phyloP scores from a whole-genome alignment of 2,888 invertebrate genomes.

The Drosophila multiciliata region DNA sequence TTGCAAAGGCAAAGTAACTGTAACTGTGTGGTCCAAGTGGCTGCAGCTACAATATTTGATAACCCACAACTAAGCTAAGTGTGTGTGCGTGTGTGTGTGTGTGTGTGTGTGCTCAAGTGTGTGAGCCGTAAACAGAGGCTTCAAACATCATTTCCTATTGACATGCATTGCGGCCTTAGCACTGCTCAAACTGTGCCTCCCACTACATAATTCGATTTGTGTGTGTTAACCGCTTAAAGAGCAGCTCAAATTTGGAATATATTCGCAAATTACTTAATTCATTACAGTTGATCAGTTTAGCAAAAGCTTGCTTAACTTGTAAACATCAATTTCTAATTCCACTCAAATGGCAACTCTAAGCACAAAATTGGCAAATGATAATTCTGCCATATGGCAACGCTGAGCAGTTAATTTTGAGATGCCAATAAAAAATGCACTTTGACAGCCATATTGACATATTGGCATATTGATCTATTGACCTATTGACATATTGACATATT shows the following conservation, averaged over 20 bases:
- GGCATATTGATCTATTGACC: no score
- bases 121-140: conserved; percentile 24
- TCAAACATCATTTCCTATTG: conserved; percentile 38
- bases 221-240: neutral
- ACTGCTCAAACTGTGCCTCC: neutral
- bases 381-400: neutral
- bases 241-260: neutral
- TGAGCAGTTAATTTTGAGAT: neutral
- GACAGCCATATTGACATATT: no score
- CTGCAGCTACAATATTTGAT: conserved; percentile 36
- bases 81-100: neutral
- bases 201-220: conserved; percentile 9
- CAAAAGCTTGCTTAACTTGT: neutral
- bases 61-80: neutral
- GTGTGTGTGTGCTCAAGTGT: conserved; percentile 26
- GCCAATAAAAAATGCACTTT: neutral
- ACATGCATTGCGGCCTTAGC: conserved; percentile 26
- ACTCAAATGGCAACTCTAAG: neutral
- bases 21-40: conserved; percentile 17
- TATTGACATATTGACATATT: no score
- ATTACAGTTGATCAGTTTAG: neutral
- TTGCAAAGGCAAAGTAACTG: conserved; percentile 3
- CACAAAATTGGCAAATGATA: neutral
- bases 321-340: no score
- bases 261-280: neutral